Evolutionary conservation across 2,113 vertebrate genomes (phyloP).

Genomic region (Lynx canadensis): DNA sequence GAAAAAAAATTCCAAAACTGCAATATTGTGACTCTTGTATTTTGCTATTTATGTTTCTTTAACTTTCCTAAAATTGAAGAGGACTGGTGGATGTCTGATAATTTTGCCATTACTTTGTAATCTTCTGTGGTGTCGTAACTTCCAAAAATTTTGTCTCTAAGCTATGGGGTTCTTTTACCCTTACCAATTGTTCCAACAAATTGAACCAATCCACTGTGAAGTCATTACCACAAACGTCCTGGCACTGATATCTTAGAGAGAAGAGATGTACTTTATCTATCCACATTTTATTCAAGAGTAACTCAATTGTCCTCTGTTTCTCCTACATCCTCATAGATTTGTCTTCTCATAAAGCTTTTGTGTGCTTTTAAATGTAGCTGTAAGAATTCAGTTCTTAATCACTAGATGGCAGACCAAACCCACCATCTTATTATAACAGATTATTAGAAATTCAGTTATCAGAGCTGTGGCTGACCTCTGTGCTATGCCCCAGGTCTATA

Average conservation of each 20-base stretch:
- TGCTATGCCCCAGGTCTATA: background rate
- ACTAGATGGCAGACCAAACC: constrained; percentile 81
- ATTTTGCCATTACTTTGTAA: background rate
- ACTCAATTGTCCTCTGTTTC: background rate
- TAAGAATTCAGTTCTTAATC: constrained; percentile 59
- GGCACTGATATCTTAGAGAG: background rate
- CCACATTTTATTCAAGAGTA: background rate
- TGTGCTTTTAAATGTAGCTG: background rate
- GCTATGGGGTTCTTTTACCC: background rate
- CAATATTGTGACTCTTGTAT: background rate
- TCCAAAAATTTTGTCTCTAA: background rate
- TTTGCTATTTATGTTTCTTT: background rate
- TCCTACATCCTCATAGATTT: background rate
- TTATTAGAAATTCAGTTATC: accelerated
- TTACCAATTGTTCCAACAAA: constrained; percentile 8
- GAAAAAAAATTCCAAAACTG: background rate
- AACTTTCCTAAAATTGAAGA: background rate
- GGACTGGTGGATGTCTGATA: background rate
- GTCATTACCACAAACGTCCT: background rate
- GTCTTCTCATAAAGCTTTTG: background rate
- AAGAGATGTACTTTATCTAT: background rate
- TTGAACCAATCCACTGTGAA: background rate
- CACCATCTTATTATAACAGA: background rate
- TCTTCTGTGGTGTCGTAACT: background rate
- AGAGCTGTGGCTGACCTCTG: accelerated